Conservation (phyloP, 2,797 vertebrate species). For the Gallinago stenura region DNA sequence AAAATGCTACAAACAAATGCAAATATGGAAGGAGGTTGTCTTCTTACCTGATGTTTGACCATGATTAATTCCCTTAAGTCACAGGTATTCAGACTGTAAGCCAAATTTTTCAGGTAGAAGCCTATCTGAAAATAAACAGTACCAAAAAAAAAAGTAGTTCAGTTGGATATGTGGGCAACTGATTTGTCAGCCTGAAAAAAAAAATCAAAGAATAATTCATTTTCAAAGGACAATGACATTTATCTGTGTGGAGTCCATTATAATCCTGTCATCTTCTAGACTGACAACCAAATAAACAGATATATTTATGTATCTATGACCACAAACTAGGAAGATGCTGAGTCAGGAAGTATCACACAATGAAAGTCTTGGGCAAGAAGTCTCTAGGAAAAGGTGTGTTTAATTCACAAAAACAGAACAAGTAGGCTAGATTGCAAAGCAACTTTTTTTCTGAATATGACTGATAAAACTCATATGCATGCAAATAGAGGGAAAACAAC, state of each 20-base stretch:
- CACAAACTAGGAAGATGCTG: background rate
- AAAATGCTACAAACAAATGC: background rate
- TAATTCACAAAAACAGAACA: background rate
- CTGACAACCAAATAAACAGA: background rate
- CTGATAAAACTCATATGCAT: slow-evolving; percentile 40
- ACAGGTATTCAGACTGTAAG: background rate
- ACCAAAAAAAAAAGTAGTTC: background rate
- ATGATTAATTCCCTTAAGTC: background rate
- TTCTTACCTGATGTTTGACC: background rate
- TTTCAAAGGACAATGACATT: background rate
- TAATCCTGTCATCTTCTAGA: background rate
- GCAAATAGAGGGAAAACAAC: background rate
- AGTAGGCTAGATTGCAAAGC: background rate
- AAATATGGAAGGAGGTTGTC: background rate
- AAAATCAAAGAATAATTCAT: background rate
- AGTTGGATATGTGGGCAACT: background rate
- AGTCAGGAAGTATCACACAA: background rate
- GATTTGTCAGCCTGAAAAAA: background rate
- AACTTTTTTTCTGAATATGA: background rate
- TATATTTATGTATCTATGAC: background rate
- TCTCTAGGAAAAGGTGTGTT: background rate
- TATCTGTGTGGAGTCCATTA: background rate
- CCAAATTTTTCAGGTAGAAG: background rate
- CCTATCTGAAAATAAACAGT: background rate
- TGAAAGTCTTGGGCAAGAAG: background rate